A percentile compares a stretch with the other conserved stretches of the same genome.
Evolutionary conservation across 1,140 invertebrate species (phyloP).

Genomic region (Panulirus ornatus): DNA sequence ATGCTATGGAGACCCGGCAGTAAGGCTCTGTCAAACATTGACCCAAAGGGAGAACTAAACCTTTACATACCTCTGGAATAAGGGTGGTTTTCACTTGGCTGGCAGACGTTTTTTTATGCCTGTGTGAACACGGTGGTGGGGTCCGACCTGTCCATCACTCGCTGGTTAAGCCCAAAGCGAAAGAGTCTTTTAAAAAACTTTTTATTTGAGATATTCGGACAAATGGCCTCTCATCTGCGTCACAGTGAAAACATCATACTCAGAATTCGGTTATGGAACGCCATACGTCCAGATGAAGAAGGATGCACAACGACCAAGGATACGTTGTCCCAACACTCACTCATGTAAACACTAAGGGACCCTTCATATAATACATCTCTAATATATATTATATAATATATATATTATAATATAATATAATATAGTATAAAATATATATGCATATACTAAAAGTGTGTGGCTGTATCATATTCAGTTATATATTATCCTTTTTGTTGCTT

Average conservation of each 20-base stretch:
- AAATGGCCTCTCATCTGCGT: conserved; percentile 25
- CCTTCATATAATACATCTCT: too few relatives aligned
- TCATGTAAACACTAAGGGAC: too few relatives aligned
- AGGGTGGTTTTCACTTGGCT: not conserved
- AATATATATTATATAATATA: too few relatives aligned
- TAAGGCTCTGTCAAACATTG: not conserved
- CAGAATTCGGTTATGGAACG: conserved; percentile 27
- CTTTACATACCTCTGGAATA: not conserved
- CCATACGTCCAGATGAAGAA: not conserved
- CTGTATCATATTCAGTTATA: too few relatives aligned
- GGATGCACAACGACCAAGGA: not conserved
- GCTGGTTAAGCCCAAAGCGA: conserved; percentile 10
- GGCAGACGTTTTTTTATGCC: not conserved
- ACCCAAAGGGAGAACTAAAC: not conserved
- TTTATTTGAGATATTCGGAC: conserved; percentile 24
- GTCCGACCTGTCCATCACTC: conserved; percentile 30
- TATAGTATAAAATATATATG: too few relatives aligned
- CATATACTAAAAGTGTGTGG: too few relatives aligned
- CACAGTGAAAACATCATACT: conserved; percentile 32
- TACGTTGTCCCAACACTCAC: too few relatives aligned
- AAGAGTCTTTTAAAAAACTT: conserved; percentile 29
- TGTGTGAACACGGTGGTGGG: not conserved
- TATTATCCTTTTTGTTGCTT: too few relatives aligned
- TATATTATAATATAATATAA: too few relatives aligned
- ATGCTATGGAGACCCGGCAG: conserved; percentile 16